phyloP scores from a whole-genome alignment of 2,797 vertebrate genomes.

The Squalus acanthias region DNA sequence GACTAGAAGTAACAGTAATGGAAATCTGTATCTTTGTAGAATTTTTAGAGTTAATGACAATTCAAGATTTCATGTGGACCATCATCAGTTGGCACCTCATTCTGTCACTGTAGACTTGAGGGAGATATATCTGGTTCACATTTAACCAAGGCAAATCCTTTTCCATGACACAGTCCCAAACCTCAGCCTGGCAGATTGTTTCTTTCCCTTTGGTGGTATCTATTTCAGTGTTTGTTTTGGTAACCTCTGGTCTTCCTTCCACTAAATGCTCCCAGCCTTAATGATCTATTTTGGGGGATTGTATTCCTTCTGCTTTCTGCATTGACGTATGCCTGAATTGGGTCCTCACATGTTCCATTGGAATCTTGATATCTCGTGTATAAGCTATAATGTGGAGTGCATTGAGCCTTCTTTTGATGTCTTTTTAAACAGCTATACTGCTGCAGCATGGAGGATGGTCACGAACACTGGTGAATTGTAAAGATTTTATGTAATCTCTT shows the following conservation, averaged over 20 bases:
- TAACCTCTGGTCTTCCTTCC: constrained; percentile 17
- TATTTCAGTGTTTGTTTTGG: constrained; percentile 23
- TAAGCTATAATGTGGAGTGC: background rate
- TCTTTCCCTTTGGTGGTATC: constrained; percentile 4
- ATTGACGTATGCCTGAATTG: background rate
- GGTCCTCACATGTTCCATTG: background rate
- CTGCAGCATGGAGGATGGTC: background rate
- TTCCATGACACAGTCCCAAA: constrained; percentile 30
- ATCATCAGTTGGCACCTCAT: background rate
- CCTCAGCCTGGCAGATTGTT: background rate
- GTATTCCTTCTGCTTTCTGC: background rate
- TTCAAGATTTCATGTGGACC: constrained; percentile 1
- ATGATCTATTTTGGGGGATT: constrained; percentile 8
- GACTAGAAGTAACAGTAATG: background rate
- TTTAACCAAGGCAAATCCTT: constrained; percentile 21
- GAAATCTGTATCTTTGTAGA: background rate
- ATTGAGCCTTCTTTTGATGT: background rate
- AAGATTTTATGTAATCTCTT: background rate
- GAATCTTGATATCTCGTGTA: background rate
- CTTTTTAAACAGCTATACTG: background rate
- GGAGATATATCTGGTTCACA: constrained; percentile 5
- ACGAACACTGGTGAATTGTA: background rate
- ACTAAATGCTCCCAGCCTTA: constrained; percentile 11
- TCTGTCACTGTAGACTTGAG: background rate
- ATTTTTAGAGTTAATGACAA: background rate